phyloP scores from a whole-genome alignment of 2,888 invertebrate genomes.

The Loripinus fragilis region DNA sequence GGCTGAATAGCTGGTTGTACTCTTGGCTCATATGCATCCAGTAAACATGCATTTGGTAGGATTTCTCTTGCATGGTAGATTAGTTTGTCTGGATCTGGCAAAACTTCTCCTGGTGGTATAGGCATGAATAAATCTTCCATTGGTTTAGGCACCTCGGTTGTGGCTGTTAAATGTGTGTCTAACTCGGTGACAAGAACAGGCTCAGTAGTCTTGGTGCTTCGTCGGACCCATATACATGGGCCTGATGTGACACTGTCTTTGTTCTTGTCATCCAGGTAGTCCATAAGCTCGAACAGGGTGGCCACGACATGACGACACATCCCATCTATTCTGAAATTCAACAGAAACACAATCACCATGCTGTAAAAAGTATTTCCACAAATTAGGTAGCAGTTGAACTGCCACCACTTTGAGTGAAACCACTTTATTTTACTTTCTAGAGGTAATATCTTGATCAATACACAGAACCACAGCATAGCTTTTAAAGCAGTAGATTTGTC shows the following conservation, averaged over 20 bases:
- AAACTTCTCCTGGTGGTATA: background rate
- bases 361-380: background rate
- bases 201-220: background rate
- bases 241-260: slow-evolving; percentile 30
- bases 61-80: background rate
- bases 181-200: background rate
- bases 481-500: too few species aligned
- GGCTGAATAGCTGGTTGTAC: background rate
- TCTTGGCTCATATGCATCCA: slow-evolving; percentile 7
- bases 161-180: too few species aligned
- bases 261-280: slow-evolving; percentile 14
- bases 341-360: background rate
- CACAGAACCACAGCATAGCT: too few species aligned
- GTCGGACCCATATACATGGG: slow-evolving; percentile 15
- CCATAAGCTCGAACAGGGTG: slow-evolving; percentile 25
- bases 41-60: background rate
- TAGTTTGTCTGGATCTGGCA: background rate
- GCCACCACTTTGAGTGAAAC: too few species aligned
- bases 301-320: slow-evolving; percentile 28
- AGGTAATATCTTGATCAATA: too few species aligned
- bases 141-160: background rate
- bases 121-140: background rate
- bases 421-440: too few species aligned
- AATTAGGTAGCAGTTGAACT: background rate
- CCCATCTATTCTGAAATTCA: slow-evolving; percentile 31